Evolutionary conservation across 2,888 invertebrate species (phyloP), one percentile per base, ranked within the genome.

Genomic region (Itoplectis maculator): DNA sequence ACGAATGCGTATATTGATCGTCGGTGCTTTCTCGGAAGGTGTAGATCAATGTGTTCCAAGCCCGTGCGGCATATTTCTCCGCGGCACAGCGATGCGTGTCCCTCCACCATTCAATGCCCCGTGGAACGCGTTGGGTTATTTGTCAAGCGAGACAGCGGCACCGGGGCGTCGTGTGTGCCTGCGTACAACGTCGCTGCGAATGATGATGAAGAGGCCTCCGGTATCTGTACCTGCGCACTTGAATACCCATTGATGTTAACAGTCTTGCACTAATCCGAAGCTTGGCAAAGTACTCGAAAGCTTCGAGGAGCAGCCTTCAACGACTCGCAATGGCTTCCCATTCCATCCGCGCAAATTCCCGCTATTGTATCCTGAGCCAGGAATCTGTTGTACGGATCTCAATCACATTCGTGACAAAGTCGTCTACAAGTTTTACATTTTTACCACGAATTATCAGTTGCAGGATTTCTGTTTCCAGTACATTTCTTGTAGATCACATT

Each of bases 141-240:
- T 78, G 70, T 78, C 78, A 78, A 70, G 35, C 63, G 54, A 35
- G 78, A 78, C 78, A 78, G 65, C 18, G 49, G 68, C 45, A 15
- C 29, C 5, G 35, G 4, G 47, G 66, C 68, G 40, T 40, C 35
- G 20, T 20, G 40, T 15, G 20, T 63, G n/a, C n/a, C n/a, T n/a
- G n/a, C n/a, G 70, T 65, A 70, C 51, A 20, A 59, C 51, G 54
- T 9, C 45, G 51, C 49, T 51, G 51, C 63, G 65, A 59, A 29
- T 42, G 65, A 78, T 65, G 65, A 65, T 78, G 42, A 78, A 72
- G 61, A 78, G 63, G 54, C 7, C 37, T 37, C 11, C 54, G 2
- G 20, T 37, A 54, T 51, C 37, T 20, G 9, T 29, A 49, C n/a
- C 37, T 23, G 13, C 18, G n/a, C 7, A 69, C 40, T 42, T 40